phyloP scores from a whole-genome alignment of 2,113 vertebrate species.

The Centropristis striata region DNA sequence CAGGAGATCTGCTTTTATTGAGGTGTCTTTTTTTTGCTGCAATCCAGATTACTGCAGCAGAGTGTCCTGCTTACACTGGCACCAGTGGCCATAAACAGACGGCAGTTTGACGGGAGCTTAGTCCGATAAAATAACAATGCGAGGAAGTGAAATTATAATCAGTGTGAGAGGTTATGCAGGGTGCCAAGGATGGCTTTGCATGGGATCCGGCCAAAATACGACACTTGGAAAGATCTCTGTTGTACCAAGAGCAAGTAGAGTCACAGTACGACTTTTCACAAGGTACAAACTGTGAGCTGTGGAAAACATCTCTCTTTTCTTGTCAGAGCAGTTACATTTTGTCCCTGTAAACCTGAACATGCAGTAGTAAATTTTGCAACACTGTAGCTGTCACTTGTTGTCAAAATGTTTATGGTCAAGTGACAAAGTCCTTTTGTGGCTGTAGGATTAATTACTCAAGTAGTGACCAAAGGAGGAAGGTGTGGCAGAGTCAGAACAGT shows the following conservation, averaged over 20 bases:
- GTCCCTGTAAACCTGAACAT: background rate
- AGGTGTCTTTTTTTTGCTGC: constrained; percentile 60
- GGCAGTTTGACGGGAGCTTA: constrained; percentile 51
- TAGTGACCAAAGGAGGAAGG: background rate
- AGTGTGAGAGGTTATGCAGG: constrained; percentile 58
- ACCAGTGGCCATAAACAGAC: constrained; percentile 73
- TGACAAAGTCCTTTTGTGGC: background rate
- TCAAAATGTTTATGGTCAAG: background rate
- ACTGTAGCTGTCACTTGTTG: background rate
- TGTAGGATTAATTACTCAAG: background rate
- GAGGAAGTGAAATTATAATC: constrained; percentile 71
- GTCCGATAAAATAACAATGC: constrained; percentile 65
- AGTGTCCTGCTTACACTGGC: constrained; percentile 72
- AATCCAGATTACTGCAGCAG: constrained; percentile 71
- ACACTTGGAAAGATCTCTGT: constrained; percentile 25
- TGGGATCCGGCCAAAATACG: constrained; percentile 14
- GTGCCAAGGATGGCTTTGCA: constrained; percentile 40
- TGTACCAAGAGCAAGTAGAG: constrained; percentile 1
- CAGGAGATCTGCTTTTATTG: constrained; percentile 80
- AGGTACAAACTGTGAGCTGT: background rate
- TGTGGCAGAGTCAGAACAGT: background rate
- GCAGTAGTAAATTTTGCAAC: background rate
- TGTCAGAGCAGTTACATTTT: background rate
- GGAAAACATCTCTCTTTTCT: background rate
- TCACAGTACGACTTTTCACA: background rate